A percentile compares a stretch with the other conserved stretches of the same genome.
Evolutionary conservation across 2,113 vertebrate species (phyloP).

Genomic region (Nothocercus julius): DNA sequence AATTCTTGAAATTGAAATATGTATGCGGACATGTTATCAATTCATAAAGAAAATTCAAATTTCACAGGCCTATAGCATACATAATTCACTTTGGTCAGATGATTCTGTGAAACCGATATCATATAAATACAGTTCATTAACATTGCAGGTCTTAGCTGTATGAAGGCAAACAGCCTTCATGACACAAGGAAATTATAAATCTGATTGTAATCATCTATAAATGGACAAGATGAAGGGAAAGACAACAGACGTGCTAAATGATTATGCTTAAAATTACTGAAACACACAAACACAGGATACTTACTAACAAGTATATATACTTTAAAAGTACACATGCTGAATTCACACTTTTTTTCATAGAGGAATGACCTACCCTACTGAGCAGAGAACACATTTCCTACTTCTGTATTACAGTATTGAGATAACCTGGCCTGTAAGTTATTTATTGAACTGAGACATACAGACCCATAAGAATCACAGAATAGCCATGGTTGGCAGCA

Average conservation of each 20-base stretch:
- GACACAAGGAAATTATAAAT: background rate
- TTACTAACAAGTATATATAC: too few relatives aligned
- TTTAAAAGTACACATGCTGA: background rate
- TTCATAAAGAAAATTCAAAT: background rate
- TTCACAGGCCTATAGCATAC: background rate
- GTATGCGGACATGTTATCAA: background rate
- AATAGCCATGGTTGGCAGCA: background rate
- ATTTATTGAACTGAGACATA: background rate
- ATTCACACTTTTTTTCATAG: background rate
- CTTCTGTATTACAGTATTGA: background rate
- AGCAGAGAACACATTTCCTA: background rate
- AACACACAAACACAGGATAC: background rate
- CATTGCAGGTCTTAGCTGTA: background rate
- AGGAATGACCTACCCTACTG: accelerated
- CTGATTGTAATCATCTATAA: background rate
- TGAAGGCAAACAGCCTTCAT: background rate
- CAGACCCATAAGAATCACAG: background rate
- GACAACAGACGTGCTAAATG: background rate
- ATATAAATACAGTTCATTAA: background rate
- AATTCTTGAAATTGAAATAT: background rate
- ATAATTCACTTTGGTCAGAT: background rate
- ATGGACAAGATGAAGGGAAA: background rate
- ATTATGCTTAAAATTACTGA: background rate
- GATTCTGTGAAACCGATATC: background rate
- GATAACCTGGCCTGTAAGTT: background rate